phyloP scores from a whole-genome alignment of 2,888 invertebrate species.

The Actias luna region DNA sequence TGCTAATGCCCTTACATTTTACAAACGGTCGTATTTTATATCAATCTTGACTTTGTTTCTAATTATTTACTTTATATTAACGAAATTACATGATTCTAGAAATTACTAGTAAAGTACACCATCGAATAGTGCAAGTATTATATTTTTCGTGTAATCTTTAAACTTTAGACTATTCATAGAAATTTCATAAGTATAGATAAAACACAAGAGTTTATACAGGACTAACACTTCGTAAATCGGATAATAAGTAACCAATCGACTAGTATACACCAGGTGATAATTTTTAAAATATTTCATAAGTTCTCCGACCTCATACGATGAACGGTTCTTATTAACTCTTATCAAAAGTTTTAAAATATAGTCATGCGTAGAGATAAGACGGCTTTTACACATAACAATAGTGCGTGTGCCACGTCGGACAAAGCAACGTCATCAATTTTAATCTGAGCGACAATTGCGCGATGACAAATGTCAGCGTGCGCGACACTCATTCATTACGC shows the following conservation, averaged over 20 bases:
- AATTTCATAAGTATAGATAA: not conserved
- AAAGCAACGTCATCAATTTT: slow-evolving; percentile 81
- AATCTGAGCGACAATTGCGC: slow-evolving; percentile 80
- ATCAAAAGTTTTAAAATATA: slow-evolving; percentile 51
- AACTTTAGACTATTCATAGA: not conserved
- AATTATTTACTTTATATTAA: slow-evolving; percentile 6
- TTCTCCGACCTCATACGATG: slow-evolving; percentile 3
- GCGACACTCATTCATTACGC: slow-evolving; percentile 75
- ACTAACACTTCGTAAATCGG: no score
- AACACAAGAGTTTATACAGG: not conserved
- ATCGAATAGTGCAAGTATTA: not conserved
- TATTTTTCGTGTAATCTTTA: not conserved
- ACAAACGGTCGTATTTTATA: slow-evolving; percentile 17
- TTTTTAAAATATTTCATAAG: not conserved
- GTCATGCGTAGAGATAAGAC: slow-evolving; percentile 58
- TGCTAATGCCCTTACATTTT: not conserved
- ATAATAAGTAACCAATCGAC: not conserved
- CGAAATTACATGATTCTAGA: not conserved
- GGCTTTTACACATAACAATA: slow-evolving; percentile 53
- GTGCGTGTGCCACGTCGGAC: slow-evolving; percentile 60
- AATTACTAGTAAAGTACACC: not conserved
- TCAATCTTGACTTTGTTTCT: not conserved
- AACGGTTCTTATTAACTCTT: slow-evolving; percentile 31
- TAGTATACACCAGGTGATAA: not conserved
- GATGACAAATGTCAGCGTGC: slow-evolving; percentile 78